A percentile compares a stretch with the other conserved stretches of the same genome.
Evolutionary conservation across 2,113 vertebrate species (phyloP).

Genomic region (Amblyornis subalaris): DNA sequence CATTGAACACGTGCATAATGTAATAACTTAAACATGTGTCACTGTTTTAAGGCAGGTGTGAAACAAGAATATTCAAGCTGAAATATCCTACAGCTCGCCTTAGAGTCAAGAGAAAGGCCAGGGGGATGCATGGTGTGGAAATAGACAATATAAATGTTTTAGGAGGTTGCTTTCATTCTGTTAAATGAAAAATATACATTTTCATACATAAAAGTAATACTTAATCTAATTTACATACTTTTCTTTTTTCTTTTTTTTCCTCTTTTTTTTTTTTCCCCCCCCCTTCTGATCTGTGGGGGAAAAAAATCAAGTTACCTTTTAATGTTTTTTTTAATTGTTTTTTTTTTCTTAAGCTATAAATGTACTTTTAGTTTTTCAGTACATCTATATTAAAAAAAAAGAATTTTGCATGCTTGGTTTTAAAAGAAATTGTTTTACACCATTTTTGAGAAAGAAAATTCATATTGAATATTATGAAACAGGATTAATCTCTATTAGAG

Average conservation of each 20-base stretch:
- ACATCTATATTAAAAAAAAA: neutral
- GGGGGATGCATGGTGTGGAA: neutral
- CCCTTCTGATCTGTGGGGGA: rapidly evolving
- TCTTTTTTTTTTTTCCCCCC: neutral
- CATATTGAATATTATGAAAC: neutral
- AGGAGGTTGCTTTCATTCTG: neutral
- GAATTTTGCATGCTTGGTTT: neutral
- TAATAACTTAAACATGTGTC: constrained; percentile 16
- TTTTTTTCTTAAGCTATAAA: neutral
- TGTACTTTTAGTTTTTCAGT: neutral
- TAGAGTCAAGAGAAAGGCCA: neutral
- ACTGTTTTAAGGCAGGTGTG: neutral
- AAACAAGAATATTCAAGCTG: neutral
- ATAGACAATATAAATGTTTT: neutral
- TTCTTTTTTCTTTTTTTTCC: neutral
- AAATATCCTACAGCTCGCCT: neutral
- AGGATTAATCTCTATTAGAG: neutral
- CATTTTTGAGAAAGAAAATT: neutral
- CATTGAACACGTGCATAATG: neutral
- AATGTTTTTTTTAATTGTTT: neutral
- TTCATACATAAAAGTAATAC: neutral
- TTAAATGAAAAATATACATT: neutral
- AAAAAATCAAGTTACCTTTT: neutral
- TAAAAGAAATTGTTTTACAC: neutral
- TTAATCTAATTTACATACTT: neutral